These are phyloP conservation scores for Bovichtus diacanthus DNA, from an alignment of 2,797 vertebrate genomes.

Conservation along the genomic window DNA sequence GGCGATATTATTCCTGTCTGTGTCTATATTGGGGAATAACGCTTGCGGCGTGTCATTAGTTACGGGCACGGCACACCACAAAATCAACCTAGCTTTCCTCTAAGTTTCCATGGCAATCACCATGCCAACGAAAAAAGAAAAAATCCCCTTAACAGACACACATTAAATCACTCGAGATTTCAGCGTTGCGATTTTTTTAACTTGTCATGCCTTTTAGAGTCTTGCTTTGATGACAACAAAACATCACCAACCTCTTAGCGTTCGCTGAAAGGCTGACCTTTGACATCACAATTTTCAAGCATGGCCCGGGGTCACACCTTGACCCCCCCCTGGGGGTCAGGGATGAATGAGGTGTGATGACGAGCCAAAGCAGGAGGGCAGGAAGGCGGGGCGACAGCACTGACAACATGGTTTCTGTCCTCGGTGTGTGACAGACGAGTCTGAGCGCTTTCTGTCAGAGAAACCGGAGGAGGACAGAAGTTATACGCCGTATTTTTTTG, in stretches of 20 bases:
- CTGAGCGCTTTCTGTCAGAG: background rate
- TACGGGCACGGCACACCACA: constrained; percentile 45
- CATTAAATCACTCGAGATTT: constrained; percentile 38
- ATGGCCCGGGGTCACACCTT: constrained; percentile 46
- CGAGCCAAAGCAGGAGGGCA: constrained; percentile 56
- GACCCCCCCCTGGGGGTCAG: constrained; percentile 48
- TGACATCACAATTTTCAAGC: constrained; percentile 57
- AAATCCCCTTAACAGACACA: constrained; percentile 5
- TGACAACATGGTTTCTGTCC: constrained; percentile 35
- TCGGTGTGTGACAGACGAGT: constrained; percentile 2
- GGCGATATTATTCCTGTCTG: constrained; percentile 58
- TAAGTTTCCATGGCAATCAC: constrained; percentile 57
- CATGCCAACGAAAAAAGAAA: constrained; percentile 20
- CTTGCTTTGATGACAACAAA: constrained; percentile 53
- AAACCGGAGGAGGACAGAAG: background rate
- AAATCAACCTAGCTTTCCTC: constrained; percentile 41
- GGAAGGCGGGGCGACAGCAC: constrained; percentile 41
- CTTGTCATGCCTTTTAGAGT: constrained; percentile 9
- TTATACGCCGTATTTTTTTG: background rate
- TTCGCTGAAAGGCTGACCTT: constrained; percentile 52
- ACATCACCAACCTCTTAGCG: constrained; percentile 33
- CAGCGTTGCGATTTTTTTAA: constrained; percentile 14
- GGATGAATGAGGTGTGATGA: constrained; percentile 69
- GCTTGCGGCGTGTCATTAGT: constrained; percentile 56
- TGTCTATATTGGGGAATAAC: constrained; percentile 63